Evolutionary conservation across 2,888 invertebrate genomes (phyloP).

Genomic region (Tipula confusa): DNA sequence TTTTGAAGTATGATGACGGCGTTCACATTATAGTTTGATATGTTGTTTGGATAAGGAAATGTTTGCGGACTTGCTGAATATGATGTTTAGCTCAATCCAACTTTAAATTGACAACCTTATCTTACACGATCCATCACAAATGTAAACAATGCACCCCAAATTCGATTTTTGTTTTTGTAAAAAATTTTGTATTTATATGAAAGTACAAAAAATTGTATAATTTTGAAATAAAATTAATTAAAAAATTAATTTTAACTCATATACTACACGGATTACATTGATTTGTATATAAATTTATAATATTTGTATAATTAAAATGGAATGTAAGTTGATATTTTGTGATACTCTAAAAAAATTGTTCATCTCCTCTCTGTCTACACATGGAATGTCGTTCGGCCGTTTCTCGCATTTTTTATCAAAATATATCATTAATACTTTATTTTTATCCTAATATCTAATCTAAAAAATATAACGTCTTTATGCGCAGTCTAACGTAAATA

Average conservation of each 20-base stretch:
- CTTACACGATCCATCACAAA: neutral
- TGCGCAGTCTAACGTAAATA: neutral
- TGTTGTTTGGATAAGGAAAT: neutral
- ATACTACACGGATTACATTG: neutral
- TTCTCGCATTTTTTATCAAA: neutral
- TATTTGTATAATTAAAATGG: slow-evolving; percentile 14
- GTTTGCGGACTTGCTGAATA: neutral
- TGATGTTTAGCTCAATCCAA: neutral
- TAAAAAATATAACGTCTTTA: neutral
- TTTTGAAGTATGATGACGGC: neutral
- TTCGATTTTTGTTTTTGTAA: neutral
- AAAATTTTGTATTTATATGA: neutral
- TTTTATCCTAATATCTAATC: neutral
- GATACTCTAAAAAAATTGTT: neutral
- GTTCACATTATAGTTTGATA: neutral
- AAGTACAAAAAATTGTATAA: slow-evolving; percentile 8
- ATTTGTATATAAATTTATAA: neutral
- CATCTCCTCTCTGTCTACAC: neutral
- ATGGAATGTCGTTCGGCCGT: neutral
- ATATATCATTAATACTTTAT: neutral
- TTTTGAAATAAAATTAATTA: neutral
- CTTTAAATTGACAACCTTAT: neutral
- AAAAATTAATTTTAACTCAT: neutral
- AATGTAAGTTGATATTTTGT: neutral
- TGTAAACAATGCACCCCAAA: neutral